Base-by-base conservation (phyloP, 2,797 vertebrate species). In the Macrochelys suwanniensis region DNA sequence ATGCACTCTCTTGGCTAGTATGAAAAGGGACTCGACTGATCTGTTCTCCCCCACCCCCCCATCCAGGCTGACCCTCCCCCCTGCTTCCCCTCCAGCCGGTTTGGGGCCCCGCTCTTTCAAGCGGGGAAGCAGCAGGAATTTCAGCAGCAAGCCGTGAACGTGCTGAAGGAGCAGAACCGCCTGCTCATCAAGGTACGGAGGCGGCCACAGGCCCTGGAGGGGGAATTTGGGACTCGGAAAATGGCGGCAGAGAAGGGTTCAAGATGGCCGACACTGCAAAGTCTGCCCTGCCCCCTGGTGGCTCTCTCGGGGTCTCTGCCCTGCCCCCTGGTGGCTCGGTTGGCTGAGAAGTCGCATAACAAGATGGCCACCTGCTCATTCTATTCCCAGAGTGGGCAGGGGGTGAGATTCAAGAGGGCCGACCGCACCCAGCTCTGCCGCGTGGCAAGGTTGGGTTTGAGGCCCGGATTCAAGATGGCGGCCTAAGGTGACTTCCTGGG, bases 91-190 rank as follows among this genome's bases (percentile, higher is more conserved):
- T 45, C 76, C 11, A n/a, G 45, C 28, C 25, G 47, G 17, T 45
- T 54, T 28, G 51, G 88, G 9, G 68, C 17, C 4, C 87, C 59
- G 11, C 47, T 82, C n/a, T 59, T 65, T 33, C 71, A 65, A 8
- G 11, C 33, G 3, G 71, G 81, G 56, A 87, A 81, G 28, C 74
- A 54, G 71, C 28, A n/a, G 65, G 77, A 61, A 10, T 87, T 77
- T 51, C 93, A 90, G 31, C 93, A 88, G 25, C 84, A 87, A 84
- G 77, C 76, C 4, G 50, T 90, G 42, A 47, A 59, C 1, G 76
- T 86, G 59, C 90, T 94, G 4, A 92, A 87, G 71, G 84, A 86
- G 25, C 90, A 94, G 51, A 94, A 94, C 42, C 90, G 81, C 5
- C 54, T 92, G 45, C 82, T 94, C 45, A 84, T 89, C 28, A 87